Conservation (phyloP, 2,888 invertebrate genomes). For the Peribatodes rhomboidaria region DNA sequence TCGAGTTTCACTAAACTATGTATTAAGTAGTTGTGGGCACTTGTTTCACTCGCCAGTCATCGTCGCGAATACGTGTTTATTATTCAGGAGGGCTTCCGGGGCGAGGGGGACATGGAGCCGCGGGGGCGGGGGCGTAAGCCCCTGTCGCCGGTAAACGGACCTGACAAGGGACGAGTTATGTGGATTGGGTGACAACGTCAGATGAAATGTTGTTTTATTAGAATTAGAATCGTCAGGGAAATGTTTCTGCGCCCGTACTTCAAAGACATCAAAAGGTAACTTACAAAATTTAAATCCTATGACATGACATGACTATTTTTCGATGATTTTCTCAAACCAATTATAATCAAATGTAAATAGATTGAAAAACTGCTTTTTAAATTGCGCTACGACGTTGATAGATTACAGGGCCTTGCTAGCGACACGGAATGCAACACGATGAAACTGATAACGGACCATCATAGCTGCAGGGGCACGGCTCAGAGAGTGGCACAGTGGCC, state of each 20-base stretch:
- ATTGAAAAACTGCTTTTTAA: no score
- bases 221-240: background rate
- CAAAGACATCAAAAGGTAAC: background rate
- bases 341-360: background rate
- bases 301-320: background rate
- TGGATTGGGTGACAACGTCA: constrained; percentile 15
- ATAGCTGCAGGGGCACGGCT: background rate
- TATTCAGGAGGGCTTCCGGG: constrained; percentile 19
- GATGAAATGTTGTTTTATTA: constrained; percentile 17
- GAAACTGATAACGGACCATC: no score
- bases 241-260: background rate
- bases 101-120: background rate
- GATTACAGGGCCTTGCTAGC: no score
- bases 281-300: no score
- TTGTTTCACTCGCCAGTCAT: constrained; percentile 12
- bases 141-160: constrained; percentile 21
- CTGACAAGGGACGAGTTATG: constrained; percentile 15
- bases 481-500: background rate
- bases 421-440: no score
- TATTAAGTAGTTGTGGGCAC: constrained; percentile 9
- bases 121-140: background rate
- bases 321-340: background rate
- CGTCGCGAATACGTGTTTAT: constrained; percentile 22
- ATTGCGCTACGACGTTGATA: no score
- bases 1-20: constrained; percentile 13